Percentiles rank a stretch among this genome's conserved stretches.
phyloP scores from a whole-genome alignment of 1,140 invertebrate species.

The Drosophila bocqueti region DNA sequence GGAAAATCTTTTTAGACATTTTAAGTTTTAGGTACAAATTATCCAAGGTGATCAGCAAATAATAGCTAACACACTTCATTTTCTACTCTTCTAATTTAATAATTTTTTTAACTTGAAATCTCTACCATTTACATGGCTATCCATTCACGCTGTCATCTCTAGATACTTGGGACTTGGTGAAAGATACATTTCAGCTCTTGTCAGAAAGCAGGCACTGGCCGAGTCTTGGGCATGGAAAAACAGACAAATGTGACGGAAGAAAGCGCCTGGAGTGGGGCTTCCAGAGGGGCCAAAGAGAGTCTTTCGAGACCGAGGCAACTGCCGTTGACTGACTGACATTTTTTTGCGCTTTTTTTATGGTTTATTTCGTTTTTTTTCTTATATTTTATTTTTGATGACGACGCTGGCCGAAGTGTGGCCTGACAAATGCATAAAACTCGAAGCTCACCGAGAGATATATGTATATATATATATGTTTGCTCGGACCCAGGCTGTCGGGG shows the following conservation, averaged over 20 bases:
- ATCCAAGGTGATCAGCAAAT: not conserved
- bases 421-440: conserved; percentile 81
- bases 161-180: conserved; percentile 51
- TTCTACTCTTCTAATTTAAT: not conserved
- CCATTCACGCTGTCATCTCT: conserved; percentile 46
- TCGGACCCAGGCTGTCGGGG: not conserved
- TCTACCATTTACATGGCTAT: not conserved
- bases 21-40: not conserved
- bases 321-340: conserved; percentile 76
- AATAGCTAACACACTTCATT: not conserved
- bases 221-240: conserved; percentile 66
- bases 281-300: conserved; percentile 6
- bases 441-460: conserved; percentile 26
- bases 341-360: conserved; percentile 41
- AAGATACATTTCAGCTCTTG: conserved; percentile 83
- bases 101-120: not conserved
- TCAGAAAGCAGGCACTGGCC: conserved; percentile 72
- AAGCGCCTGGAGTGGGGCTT: conserved; percentile 45
- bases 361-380: conserved; percentile 31
- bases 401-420: conserved; percentile 70
- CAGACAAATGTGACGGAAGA: conserved; percentile 80
- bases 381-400: conserved; percentile 53
- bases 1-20: not conserved
- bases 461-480: not conserved
- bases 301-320: conserved; percentile 18